A percentile compares a stretch with the other conserved stretches of the same genome.
These are phyloP conservation scores for Leucophenga varia DNA, from an alignment of 1,140 invertebrate genomes.

Conservation along the genomic window DNA sequence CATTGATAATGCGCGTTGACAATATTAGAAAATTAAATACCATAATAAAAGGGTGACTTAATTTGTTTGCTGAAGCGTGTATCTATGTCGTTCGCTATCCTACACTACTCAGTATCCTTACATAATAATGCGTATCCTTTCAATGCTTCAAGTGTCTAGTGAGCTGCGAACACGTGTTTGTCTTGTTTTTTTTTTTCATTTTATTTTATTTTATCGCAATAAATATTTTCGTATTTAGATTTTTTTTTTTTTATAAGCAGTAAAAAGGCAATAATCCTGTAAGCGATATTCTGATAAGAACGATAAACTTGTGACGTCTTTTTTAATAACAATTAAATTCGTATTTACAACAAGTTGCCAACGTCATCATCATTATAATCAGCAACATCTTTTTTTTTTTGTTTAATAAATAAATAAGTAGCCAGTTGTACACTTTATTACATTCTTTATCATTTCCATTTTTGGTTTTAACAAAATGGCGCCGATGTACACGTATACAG, in stretches of 20 bases:
- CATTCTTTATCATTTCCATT: too few relatives aligned
- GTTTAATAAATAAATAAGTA: too few relatives aligned
- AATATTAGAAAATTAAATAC: constrained; percentile 39
- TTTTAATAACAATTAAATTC: constrained; percentile 22
- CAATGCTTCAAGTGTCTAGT: too few relatives aligned
- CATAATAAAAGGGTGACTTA: constrained; percentile 37
- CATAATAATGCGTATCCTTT: too few relatives aligned
- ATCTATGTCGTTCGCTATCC: too few relatives aligned
- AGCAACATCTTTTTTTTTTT: not conserved
- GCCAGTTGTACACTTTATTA: too few relatives aligned
- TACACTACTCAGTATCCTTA: too few relatives aligned
- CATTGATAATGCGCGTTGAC: constrained; percentile 16
- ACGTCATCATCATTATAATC: not conserved
- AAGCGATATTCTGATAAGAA: constrained; percentile 11
- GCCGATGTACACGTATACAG: too few relatives aligned
- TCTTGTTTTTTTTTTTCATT: constrained; percentile 10
- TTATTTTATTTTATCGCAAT: constrained; percentile 10
- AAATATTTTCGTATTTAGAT: constrained; percentile 14
- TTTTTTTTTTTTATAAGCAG: constrained; percentile 1
- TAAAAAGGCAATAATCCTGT: constrained; percentile 25
- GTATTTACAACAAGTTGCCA: not conserved
- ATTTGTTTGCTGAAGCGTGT: constrained; percentile 24
- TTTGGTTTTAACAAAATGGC: constrained; percentile 5
- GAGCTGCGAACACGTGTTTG: constrained; percentile 31
- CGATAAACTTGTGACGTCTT: constrained; percentile 26